Base-by-base conservation (phyloP, 2,113 vertebrate genomes). In the Paradisaea rubra region DNA sequence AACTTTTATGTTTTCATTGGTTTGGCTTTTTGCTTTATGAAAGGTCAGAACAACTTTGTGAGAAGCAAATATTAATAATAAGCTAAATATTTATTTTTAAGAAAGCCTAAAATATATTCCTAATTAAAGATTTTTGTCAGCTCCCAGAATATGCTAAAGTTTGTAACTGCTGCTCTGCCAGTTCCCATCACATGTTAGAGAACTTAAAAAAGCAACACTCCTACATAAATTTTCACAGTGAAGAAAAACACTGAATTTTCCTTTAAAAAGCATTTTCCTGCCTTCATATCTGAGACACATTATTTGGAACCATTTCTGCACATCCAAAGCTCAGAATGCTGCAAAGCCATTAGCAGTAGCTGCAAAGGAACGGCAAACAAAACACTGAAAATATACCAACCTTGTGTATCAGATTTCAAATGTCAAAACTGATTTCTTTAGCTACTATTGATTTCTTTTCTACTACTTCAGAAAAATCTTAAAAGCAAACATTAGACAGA, bases 131-230 rank as follows among this genome's bases (percentile, higher is more conserved):
- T 47, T 72, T 84, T 76, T 61, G 8, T 60, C 63, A 90, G 54
- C 37, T 93, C 57, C 50, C 45, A 85, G 53, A 95, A 94, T 85
- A 92, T 27, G 25, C 10, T 69, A 8, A 52, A 65, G 13, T 89
- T 92, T 84, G 10, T 89, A 45, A 82, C 85, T 79, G 50, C 63
- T 95, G 57, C 42, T 91, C 57, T 30, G 69, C 61, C 57, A 81
- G 83, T 72, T 65, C 37, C 45, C 30, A 79, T 94, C 91, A 94
- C 86, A 95, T 87, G 73, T 11, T 68, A 69, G 22, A 37, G 81
- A 87, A 61, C 70, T 93, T 91, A 54, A 96, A 95, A 96, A 94
- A 85, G 71, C 68, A 94, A 94, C 66, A 89, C 88, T 90, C 88
- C 92, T 83, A 95, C 90, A 88, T 50, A 42, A 91, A 91, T 81